A percentile compares a stretch with the other conserved stretches of the same genome.
These are phyloP conservation scores for Ceuthmochares aereus DNA, from an alignment of 2,113 vertebrate species.

Conservation along the genomic window DNA sequence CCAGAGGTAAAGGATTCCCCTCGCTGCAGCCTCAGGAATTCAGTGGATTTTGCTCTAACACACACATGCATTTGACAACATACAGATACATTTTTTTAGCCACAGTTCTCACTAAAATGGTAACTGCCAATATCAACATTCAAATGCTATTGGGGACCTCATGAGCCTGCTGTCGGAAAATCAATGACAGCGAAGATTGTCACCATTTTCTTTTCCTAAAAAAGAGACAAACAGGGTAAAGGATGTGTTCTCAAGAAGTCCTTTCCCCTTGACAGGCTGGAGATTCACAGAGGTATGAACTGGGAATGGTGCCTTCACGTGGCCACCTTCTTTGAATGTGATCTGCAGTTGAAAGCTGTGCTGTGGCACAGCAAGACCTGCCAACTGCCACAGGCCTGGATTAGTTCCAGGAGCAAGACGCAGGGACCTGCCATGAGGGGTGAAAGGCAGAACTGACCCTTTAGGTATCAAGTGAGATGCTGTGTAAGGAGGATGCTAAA, in stretches of 20 bases:
- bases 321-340: neutral
- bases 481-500: neutral
- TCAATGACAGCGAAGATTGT: neutral
- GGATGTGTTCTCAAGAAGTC: neutral
- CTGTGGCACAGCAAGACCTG: neutral
- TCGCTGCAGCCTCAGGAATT: fast-evolving
- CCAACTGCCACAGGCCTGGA: neutral
- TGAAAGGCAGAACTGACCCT: neutral
- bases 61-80: neutral
- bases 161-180: neutral
- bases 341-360: neutral
- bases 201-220: neutral
- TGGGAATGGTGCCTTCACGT: fast-evolving
- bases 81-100: neutral
- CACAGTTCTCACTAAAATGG: neutral
- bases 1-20: neutral
- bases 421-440: neutral
- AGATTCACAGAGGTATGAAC: neutral
- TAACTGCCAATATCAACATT: neutral
- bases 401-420: neutral
- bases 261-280: neutral
- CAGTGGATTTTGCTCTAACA: neutral
- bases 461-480: neutral
- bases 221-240: neutral
- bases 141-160: fast-evolving